phyloP scores from a whole-genome alignment of 2,888 invertebrate genomes.

The Erebia epiphron region DNA sequence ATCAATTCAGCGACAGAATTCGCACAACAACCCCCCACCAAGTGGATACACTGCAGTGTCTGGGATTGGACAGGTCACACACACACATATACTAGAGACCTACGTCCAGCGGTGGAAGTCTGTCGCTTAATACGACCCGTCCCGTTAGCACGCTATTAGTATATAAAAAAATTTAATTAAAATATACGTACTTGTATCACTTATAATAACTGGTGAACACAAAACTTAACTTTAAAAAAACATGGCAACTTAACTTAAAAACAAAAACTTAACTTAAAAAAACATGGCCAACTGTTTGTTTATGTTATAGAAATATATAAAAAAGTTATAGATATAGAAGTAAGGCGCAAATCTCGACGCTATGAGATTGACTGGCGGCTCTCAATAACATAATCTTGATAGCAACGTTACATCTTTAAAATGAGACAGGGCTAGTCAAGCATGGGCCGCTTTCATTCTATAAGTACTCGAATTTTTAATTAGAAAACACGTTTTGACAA shows the following conservation, averaged over 20 bases:
- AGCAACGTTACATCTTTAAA: constrained; percentile 20
- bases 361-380: constrained; percentile 30
- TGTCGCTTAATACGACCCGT: no score
- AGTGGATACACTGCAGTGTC: no score
- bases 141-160: no score
- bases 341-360: constrained; percentile 29
- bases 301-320: background rate
- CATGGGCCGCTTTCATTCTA: constrained; percentile 1
- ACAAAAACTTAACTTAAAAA: background rate
- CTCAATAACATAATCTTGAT: constrained; percentile 31
- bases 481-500: no score
- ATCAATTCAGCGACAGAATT: no score
- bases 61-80: no score
- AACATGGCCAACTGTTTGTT: background rate
- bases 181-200: constrained; percentile 6
- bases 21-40: no score
- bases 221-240: background rate
- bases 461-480: background rate
- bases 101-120: no score
- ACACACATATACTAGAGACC: no score
- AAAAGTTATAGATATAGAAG: background rate
- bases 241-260: background rate
- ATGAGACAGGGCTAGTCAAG: constrained; percentile 33
- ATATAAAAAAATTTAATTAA: no score
- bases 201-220: background rate